Percentiles rank a stretch among this genome's conserved stretches.
Conservation (phyloP, 2,797 vertebrate genomes). For the Vireo griseus region DNA sequence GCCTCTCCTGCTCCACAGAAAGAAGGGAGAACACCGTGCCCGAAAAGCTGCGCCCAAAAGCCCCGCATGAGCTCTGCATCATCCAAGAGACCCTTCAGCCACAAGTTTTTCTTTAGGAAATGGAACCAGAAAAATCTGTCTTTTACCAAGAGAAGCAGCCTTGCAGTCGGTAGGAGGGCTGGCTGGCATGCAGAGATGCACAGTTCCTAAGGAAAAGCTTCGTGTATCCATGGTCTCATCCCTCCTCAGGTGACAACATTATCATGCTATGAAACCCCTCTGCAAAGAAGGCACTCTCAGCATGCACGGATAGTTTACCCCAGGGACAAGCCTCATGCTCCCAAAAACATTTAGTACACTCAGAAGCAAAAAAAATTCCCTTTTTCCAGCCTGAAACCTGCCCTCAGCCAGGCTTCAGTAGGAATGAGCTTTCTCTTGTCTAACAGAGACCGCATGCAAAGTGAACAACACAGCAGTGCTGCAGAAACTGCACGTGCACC, state of each 20-base stretch:
- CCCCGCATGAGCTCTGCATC: rapidly evolving
- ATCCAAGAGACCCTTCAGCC: not conserved
- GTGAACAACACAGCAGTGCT: not conserved
- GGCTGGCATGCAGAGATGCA: rapidly evolving
- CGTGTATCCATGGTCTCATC: not conserved
- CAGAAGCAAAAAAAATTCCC: not conserved
- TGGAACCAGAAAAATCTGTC: not conserved
- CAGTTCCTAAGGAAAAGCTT: not conserved
- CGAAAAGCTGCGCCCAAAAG: not conserved
- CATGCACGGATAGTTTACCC: rapidly evolving
- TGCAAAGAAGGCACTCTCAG: not conserved
- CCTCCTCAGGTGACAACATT: not conserved
- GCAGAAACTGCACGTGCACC: not conserved
- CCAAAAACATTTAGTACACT: not conserved
- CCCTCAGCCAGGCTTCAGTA: not conserved
- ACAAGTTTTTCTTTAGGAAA: not conserved
- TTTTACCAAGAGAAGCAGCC: not conserved
- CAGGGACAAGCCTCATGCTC: not conserved
- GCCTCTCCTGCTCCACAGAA: not conserved
- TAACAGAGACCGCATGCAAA: not conserved
- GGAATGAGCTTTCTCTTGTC: not conserved
- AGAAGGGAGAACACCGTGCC: rapidly evolving
- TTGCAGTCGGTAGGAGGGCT: not conserved
- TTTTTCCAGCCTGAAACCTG: not conserved
- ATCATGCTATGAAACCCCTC: rapidly evolving